Percentiles rank a stretch among this genome's conserved stretches.
Evolutionary conservation across 1,140 invertebrate genomes (phyloP).

Genomic region (Doryteuthis pealeii): DNA sequence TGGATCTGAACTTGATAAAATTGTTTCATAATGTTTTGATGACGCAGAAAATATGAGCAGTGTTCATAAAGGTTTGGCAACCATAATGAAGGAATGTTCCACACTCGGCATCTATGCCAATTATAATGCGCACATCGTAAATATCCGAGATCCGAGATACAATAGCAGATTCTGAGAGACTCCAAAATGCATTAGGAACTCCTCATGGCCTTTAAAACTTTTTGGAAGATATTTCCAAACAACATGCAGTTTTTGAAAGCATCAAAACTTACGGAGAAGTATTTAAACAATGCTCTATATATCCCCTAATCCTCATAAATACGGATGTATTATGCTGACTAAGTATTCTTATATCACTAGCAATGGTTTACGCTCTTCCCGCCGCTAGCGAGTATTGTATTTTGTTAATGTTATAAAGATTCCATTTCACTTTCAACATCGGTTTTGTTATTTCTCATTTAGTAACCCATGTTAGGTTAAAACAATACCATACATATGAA

Average conservation of each 20-base stretch:
- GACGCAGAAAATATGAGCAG: not conserved
- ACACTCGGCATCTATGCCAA: not conserved
- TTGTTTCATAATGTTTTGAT: not conserved
- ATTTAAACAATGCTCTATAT: too few relatives aligned
- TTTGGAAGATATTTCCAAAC: not conserved
- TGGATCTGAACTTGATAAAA: not conserved
- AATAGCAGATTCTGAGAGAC: not conserved
- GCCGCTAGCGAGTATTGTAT: too few relatives aligned
- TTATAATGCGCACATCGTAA: not conserved
- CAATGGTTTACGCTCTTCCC: too few relatives aligned
- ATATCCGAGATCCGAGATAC: not conserved
- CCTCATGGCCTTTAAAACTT: not conserved
- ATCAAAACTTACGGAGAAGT: too few relatives aligned
- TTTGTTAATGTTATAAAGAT: too few relatives aligned
- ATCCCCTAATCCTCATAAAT: too few relatives aligned
- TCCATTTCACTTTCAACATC: too few relatives aligned
- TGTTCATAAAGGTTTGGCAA: conserved; percentile 1
- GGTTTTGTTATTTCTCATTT: too few relatives aligned
- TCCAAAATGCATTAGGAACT: not conserved
- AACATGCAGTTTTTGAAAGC: not conserved
- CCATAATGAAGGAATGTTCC: not conserved
- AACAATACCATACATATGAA: too few relatives aligned
- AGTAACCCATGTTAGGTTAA: too few relatives aligned
- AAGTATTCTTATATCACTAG: too few relatives aligned
- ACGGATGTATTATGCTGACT: too few relatives aligned